Base-by-base conservation (phyloP, 2,797 vertebrate species). In the Scarus forsteni region DNA sequence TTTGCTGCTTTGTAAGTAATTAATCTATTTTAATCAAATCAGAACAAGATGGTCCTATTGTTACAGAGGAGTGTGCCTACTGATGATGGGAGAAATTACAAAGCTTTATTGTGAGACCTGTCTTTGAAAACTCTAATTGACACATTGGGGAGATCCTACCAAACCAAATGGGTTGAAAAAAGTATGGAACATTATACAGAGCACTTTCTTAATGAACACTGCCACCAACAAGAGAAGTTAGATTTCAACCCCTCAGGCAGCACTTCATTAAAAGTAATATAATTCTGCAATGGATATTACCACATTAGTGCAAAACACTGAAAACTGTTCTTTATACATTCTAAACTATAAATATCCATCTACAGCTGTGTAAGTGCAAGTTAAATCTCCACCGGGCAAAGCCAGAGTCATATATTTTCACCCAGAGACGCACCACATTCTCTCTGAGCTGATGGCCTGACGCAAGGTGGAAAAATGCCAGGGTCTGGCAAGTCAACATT, bases 11-110 rank as follows among this genome's bases (percentile, higher is more conserved):
- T 19, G 70, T 91, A 91, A 93, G 92, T 87, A 86, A 90, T 91
- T 78, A 75, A 91, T 93, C 87, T 81, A 84, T 90, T 91, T 87
- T 88, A 91, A 92, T 93, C 88, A 91, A 86, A 86, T 85, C 63
- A 81, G 85, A 91, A 87, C 75, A 88, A 83, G 69, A 77, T 66
- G 77, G 67, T 79, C 67, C 77, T 78, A 74, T 91, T 90, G 83
- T 92, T 89, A 70, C 62, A 73, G 70, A 69, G 81, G 54, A 74
- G 64, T 43, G 51, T 77, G 77, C 66, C 71, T 75, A 59, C 65
- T 72, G 69, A 56, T 61, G 52, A 62, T 70, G 74, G 60, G 66
- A 75, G 70, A 78, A 82, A 82, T 85, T 63, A 81, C 59, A 77
- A 58, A 67, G 68, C 75, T 71, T 77, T 48, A 19, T 60, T 65